These are phyloP conservation scores for Poeciliopsis prolifica DNA, from an alignment of 2,113 vertebrate genomes.

Conservation along the genomic window DNA sequence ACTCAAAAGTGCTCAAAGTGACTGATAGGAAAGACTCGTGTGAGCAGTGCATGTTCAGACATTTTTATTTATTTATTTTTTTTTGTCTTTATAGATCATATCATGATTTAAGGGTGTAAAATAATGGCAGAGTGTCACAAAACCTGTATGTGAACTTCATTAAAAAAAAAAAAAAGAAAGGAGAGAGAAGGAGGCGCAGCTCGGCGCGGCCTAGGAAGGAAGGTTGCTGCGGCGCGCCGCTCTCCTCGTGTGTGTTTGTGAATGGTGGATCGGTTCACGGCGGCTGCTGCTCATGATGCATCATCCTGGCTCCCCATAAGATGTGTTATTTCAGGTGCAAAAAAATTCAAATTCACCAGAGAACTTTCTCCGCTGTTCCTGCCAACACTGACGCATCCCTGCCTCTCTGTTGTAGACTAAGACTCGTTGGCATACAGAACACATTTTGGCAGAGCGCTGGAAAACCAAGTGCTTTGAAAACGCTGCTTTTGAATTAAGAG, in stretches of 20 bases:
- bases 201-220: constrained; percentile 8
- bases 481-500: constrained; percentile 63
- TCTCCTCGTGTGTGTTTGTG: constrained; percentile 31
- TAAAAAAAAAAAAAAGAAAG: neutral
- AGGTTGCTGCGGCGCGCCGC: constrained; percentile 8
- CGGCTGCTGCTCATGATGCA: constrained; percentile 44
- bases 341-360: constrained; percentile 63
- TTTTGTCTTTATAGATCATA: constrained; percentile 2
- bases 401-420: constrained; percentile 50
- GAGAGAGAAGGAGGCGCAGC: constrained; percentile 7
- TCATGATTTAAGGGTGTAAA: neutral
- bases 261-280: constrained; percentile 55
- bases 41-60: constrained; percentile 9
- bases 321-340: constrained; percentile 72
- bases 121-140: constrained; percentile 6
- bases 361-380: constrained; percentile 59
- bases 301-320: constrained; percentile 42
- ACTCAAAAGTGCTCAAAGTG: neutral
- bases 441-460: constrained; percentile 46
- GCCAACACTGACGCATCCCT: constrained; percentile 66
- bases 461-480: constrained; percentile 50
- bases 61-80: neutral
- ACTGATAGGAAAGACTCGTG: constrained; percentile 2
- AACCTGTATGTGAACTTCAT: constrained; percentile 12
- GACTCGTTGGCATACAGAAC: constrained; percentile 47